Evolutionary conservation across 2,113 vertebrate genomes (phyloP), one percentile per base, ranked within the genome.

Genomic region (Odocoileus hemionus): DNA sequence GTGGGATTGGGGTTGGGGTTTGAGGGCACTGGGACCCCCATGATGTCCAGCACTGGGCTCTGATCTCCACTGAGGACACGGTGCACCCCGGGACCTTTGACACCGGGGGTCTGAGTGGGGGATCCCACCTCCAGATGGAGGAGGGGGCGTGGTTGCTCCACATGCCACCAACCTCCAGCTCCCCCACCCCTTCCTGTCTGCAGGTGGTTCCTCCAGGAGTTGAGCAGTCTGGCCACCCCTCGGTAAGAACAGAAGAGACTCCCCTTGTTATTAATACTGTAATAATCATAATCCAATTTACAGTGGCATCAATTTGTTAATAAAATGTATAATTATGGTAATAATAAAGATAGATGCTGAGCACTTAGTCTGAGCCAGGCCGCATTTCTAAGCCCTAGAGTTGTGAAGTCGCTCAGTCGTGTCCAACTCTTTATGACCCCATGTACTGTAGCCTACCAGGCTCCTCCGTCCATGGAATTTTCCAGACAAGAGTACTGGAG

Each of bases 1-100:
- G 79, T 3, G 7, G 79, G 28, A 54, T 55, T 55, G 21, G 80
- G n/a, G n/a, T 25, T 25, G 23, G 80, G 52, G n/a, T 36, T 39
- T 55, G n/a, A 17, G 55, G 26, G 36, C n/a, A 45, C 36, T 5
- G 2, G 23, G 86, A 39, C 86, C 90, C 95, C 96, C 15, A 1
- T 95, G 98, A 97, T 98, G 96, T 95, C 55, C 54, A 96, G 98
- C 97, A 97, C 98, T 98, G 98, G 97, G 97, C 97, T 97, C 98
- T 64, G 98, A 98, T 61, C 23, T 30, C 33, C 12, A 3, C 21
- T 98, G 96, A 89, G n/a, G 96, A 98, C 8, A 70, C 9, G 0
- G 30, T 97, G 98, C 95, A 70, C 94, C 93, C 61, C 30, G 39
- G 93, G 96, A 54, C 52, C 97, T 98, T 96, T 97, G 97, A 98